Conservation (phyloP, 2,797 vertebrate genomes). For the Neoniphon sammara region DNA sequence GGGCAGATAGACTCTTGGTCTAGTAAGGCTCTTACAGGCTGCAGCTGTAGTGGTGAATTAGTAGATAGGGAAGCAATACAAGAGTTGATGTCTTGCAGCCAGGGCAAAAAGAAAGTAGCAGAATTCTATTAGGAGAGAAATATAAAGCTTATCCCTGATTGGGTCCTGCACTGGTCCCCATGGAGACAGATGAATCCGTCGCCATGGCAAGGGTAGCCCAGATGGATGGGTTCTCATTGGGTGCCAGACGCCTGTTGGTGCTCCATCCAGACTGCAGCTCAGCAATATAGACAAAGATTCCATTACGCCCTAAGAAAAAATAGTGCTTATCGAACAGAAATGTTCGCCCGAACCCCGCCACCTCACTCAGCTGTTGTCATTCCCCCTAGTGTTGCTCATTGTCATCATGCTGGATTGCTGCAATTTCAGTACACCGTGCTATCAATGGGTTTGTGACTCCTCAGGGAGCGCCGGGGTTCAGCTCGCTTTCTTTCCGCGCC, state of each 20-base stretch:
- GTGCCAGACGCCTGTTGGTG: conserved; percentile 16
- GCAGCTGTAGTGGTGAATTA: conserved; percentile 25
- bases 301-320: conserved; percentile 58
- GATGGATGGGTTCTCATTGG: conserved; percentile 67
- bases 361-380: conserved; percentile 38
- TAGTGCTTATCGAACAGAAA: conserved; percentile 31
- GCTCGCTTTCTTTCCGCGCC: conserved; percentile 11
- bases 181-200: conserved; percentile 57
- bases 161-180: conserved; percentile 44
- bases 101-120: conserved; percentile 31
- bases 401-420: conserved; percentile 64
- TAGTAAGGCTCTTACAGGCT: neutral
- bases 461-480: conserved; percentile 7
- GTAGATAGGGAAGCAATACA: conserved; percentile 24
- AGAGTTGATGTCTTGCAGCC: conserved; percentile 28
- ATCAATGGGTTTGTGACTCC: conserved; percentile 22
- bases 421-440: conserved; percentile 35
- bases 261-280: conserved; percentile 8
- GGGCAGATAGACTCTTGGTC: neutral
- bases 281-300: conserved; percentile 49
- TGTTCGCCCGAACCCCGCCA: conserved; percentile 1
- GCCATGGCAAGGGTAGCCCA: conserved; percentile 44
- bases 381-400: conserved; percentile 29
- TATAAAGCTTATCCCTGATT: conserved; percentile 61
- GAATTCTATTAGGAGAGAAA: conserved; percentile 51